Evolutionary conservation across 2,888 invertebrate genomes (phyloP).

Genomic region (Smittia aterrima): DNA sequence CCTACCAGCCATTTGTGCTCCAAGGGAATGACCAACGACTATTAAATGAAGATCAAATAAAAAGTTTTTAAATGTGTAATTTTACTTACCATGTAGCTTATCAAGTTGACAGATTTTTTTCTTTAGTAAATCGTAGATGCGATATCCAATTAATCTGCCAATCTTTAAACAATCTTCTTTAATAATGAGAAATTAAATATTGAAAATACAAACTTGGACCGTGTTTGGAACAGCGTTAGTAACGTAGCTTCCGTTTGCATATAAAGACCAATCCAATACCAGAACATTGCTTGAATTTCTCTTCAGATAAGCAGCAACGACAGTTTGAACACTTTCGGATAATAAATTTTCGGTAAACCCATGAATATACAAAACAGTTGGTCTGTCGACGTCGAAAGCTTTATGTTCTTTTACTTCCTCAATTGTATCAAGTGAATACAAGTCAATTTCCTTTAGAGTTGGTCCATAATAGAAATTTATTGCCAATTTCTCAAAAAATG

Average conservation of each 20-base stretch:
- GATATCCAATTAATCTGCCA: neutral
- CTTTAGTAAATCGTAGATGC: neutral
- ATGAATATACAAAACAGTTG: slow-evolving; percentile 56
- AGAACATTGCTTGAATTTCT: slow-evolving; percentile 54
- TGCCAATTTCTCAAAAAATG: neutral
- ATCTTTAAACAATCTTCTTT: neutral
- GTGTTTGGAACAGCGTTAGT: slow-evolving; percentile 61
- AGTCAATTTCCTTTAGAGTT: neutral
- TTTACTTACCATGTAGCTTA: slow-evolving; percentile 46
- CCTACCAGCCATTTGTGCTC: slow-evolving; percentile 42
- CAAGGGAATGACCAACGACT: slow-evolving; percentile 42
- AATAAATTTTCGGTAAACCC: slow-evolving; percentile 57
- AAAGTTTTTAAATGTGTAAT: neutral
- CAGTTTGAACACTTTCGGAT: slow-evolving; percentile 56
- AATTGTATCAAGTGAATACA: slow-evolving; percentile 43
- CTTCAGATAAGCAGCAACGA: slow-evolving; percentile 55
- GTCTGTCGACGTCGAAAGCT: slow-evolving; percentile 53
- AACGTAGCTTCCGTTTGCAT: slow-evolving; percentile 58
- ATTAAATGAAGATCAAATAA: neutral
- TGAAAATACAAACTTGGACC: slow-evolving; percentile 46
- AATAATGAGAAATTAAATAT: neutral
- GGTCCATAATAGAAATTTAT: neutral
- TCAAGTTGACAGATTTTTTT: slow-evolving; percentile 48
- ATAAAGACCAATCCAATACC: slow-evolving; percentile 58
- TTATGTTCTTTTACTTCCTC: slow-evolving; percentile 50